These are phyloP conservation scores for Drosophila trichaetosa DNA, from an alignment of 2,888 invertebrate species.

Conservation along the genomic window DNA sequence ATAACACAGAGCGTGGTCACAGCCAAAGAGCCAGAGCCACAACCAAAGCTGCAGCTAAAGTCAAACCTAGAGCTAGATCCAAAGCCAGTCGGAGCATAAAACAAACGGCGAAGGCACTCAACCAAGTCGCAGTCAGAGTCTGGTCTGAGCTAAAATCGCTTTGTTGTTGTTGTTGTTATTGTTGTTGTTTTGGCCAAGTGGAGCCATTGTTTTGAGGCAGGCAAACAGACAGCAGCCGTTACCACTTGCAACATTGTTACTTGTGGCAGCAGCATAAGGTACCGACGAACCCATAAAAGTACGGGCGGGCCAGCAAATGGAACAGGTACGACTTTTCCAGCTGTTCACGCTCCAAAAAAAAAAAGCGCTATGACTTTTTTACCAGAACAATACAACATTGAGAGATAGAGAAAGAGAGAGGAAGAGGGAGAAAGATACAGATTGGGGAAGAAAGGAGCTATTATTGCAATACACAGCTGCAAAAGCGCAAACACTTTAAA, in stretches of 20 bases:
- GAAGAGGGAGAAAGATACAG: neutral
- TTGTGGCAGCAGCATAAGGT: constrained; percentile 69
- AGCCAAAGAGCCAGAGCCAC: constrained; percentile 47
- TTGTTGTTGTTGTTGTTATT: constrained; percentile 37
- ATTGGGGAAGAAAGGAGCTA: constrained; percentile 6
- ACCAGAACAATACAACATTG: constrained; percentile 57
- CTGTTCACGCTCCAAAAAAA: constrained; percentile 78
- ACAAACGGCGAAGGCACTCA: constrained; percentile 76
- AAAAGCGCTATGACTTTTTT: constrained; percentile 61
- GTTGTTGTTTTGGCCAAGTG: constrained; percentile 53
- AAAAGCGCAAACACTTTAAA: constrained; percentile 19
- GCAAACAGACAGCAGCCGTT: constrained; percentile 51
- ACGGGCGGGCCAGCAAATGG: constrained; percentile 77
- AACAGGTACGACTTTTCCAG: constrained; percentile 71
- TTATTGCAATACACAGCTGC: constrained; percentile 19
- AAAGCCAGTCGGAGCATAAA: constrained; percentile 74
- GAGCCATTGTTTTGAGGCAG: constrained; percentile 58
- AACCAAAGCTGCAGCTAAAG: constrained; percentile 21
- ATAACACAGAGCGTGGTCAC: constrained; percentile 55
- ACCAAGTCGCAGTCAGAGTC: constrained; percentile 66
- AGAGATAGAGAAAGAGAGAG: constrained; percentile 5
- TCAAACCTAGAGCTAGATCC: constrained; percentile 37
- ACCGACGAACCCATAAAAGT: constrained; percentile 77
- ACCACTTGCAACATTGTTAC: constrained; percentile 68
- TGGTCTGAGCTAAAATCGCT: constrained; percentile 8